These are phyloP conservation scores for Sparidentex hasta DNA, from an alignment of 2,797 vertebrate species.

Conservation along the genomic window DNA sequence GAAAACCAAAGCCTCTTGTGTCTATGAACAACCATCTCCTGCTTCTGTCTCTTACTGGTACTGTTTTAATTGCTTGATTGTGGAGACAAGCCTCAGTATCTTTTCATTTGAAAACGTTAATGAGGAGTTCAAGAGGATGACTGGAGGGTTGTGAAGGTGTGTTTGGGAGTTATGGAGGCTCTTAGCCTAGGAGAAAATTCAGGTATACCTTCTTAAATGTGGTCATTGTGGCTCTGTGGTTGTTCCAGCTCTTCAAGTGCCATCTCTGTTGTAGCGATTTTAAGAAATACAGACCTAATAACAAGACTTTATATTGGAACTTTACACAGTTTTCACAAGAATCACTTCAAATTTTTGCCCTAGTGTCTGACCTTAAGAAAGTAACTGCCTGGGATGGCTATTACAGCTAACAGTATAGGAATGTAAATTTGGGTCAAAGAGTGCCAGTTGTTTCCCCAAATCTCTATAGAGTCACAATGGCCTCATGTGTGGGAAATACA, in stretches of 20 bases:
- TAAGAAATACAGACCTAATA: background rate
- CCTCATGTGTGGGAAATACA: background rate
- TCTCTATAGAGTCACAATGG: background rate
- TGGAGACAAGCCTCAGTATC: background rate
- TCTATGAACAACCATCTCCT: slow-evolving; percentile 11
- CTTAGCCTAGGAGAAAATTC: background rate
- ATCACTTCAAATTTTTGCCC: background rate
- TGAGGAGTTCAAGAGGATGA: background rate
- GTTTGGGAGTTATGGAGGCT: background rate
- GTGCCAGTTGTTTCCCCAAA: background rate
- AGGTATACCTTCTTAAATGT: background rate
- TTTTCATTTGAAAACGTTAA: background rate
- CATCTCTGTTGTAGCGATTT: background rate
- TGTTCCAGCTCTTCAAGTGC: background rate
- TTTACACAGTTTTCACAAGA: no score
- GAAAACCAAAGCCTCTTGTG: slow-evolving; percentile 17
- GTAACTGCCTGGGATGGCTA: background rate
- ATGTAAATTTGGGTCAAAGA: background rate
- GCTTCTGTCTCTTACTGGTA: slow-evolving; percentile 1
- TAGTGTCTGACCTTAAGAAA: background rate
- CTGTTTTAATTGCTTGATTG: background rate
- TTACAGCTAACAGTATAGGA: no score
- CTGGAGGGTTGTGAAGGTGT: background rate
- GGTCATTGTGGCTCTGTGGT: background rate
- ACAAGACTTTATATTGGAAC: background rate